Conservation (phyloP, 2,797 vertebrate species). For the Tapirus indicus region DNA sequence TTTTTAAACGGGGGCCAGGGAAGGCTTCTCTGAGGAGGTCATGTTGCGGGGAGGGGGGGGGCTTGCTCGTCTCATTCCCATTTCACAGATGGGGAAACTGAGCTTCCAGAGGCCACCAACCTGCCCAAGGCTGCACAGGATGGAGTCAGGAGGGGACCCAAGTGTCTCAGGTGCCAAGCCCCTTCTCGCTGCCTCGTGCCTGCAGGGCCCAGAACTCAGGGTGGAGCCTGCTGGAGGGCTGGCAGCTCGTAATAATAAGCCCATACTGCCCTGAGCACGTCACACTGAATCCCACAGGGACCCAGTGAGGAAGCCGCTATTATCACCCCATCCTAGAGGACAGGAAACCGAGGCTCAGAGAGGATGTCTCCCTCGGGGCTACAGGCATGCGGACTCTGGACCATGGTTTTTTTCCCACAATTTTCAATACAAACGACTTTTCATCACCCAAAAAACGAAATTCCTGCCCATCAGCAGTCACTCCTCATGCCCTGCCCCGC, state of each 20-base stretch:
- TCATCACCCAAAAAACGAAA: not conserved
- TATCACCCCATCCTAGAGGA: not conserved
- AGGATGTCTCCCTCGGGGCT: not conserved
- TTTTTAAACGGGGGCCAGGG: not conserved
- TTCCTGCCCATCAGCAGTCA: too few species aligned
- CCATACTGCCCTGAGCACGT: accelerated
- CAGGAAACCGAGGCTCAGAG: not conserved
- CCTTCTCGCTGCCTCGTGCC: not conserved
- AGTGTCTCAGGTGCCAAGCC: not conserved
- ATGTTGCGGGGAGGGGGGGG: too few species aligned
- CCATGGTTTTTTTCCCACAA: not conserved
- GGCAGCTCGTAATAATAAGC: accelerated
- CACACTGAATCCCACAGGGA: too few species aligned
- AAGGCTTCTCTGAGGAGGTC: not conserved
- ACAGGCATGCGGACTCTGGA: not conserved
- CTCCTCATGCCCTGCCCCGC: too few species aligned
- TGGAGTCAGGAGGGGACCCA: not conserved
- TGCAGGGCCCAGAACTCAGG: not conserved
- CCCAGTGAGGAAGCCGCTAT: not conserved
- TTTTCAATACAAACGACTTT: not conserved
- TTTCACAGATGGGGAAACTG: not conserved
- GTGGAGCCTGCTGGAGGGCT: not conserved
- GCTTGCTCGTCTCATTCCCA: not conserved
- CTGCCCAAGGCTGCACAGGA: too few species aligned
- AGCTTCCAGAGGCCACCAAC: not conserved